Evolutionary conservation across 2,888 invertebrate species (phyloP).

Genomic region (Lochmaea capreae): DNA sequence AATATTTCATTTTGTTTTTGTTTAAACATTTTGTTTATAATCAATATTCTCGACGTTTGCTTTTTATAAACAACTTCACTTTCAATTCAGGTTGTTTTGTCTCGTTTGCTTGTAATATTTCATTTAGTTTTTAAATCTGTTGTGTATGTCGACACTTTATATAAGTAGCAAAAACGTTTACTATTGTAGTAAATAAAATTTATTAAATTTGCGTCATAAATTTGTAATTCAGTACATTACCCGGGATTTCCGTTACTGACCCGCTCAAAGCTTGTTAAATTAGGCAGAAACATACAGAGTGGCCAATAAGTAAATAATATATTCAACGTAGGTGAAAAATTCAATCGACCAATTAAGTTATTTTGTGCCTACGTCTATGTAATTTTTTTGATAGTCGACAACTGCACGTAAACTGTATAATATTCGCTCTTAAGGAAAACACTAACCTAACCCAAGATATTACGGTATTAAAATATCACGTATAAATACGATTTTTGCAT

Average conservation of each 20-base stretch:
- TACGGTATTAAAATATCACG: conserved; percentile 3
- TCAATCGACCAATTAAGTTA: too few relatives aligned
- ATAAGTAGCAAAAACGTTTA: background rate
- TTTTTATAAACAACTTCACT: background rate
- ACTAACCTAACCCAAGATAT: conserved; percentile 11
- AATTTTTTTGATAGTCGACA: too few relatives aligned
- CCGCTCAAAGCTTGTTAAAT: conserved; percentile 1
- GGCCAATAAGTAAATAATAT: background rate
- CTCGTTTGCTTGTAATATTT: background rate
- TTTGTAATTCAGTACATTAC: conserved; percentile 8
- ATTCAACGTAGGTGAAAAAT: too few relatives aligned
- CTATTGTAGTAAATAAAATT: conserved; percentile 19
- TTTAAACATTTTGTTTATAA: too few relatives aligned
- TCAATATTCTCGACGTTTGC: background rate
- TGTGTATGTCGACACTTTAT: background rate
- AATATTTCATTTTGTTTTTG: too few relatives aligned
- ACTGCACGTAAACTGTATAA: too few relatives aligned
- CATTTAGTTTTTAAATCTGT: background rate
- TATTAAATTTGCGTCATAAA: conserved; percentile 10
- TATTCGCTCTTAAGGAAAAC: background rate
- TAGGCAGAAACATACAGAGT: background rate
- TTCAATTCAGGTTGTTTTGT: background rate
- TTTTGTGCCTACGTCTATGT: too few relatives aligned
- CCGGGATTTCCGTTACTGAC: conserved; percentile 12
- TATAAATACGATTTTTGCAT: conserved; percentile 3